These are phyloP conservation scores for Papilio aristodemus DNA, from an alignment of 1,140 invertebrate species.

Conservation along the genomic window DNA sequence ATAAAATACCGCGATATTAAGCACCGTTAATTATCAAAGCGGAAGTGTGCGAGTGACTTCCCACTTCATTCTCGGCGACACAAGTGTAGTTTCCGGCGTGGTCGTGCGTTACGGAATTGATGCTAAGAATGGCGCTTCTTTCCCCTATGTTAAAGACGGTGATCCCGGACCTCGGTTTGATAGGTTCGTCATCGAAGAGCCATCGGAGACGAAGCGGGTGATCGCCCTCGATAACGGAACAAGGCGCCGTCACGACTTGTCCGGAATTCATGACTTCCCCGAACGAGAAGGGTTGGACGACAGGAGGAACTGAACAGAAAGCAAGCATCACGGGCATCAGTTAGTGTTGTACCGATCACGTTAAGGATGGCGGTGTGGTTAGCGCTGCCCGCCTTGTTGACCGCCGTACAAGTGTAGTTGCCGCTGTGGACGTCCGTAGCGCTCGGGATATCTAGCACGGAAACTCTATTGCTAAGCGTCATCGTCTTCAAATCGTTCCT, in stretches of 20 bases:
- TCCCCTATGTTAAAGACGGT: slow-evolving; percentile 83
- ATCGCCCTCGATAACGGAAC: slow-evolving; percentile 89
- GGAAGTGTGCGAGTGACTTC: slow-evolving; percentile 74
- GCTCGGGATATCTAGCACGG: slow-evolving; percentile 81
- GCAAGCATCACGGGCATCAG: slow-evolving; percentile 61
- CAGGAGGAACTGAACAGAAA: slow-evolving; percentile 84
- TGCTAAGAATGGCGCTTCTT: slow-evolving; percentile 84
- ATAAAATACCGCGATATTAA: slow-evolving; percentile 48
- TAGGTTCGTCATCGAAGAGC: slow-evolving; percentile 83
- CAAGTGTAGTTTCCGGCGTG: slow-evolving; percentile 86
- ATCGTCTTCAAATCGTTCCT: slow-evolving; percentile 77
- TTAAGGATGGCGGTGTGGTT: slow-evolving; percentile 83
- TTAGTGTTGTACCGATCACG: slow-evolving; percentile 82
- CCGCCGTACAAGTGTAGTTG: slow-evolving; percentile 87
- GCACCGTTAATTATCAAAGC: slow-evolving; percentile 83
- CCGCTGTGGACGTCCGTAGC: slow-evolving; percentile 83
- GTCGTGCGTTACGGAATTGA: slow-evolving; percentile 82
- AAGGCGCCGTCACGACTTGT: slow-evolving; percentile 83
- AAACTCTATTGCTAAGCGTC: slow-evolving; percentile 75
- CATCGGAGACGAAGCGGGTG: slow-evolving; percentile 86
- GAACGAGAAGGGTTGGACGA: slow-evolving; percentile 87
- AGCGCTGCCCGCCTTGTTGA: slow-evolving; percentile 84
- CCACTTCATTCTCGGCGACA: slow-evolving; percentile 84
- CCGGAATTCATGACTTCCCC: slow-evolving; percentile 86
- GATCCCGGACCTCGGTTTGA: slow-evolving; percentile 76